phyloP scores from a whole-genome alignment of 1,140 invertebrate species.

The Conus betulinus region DNA sequence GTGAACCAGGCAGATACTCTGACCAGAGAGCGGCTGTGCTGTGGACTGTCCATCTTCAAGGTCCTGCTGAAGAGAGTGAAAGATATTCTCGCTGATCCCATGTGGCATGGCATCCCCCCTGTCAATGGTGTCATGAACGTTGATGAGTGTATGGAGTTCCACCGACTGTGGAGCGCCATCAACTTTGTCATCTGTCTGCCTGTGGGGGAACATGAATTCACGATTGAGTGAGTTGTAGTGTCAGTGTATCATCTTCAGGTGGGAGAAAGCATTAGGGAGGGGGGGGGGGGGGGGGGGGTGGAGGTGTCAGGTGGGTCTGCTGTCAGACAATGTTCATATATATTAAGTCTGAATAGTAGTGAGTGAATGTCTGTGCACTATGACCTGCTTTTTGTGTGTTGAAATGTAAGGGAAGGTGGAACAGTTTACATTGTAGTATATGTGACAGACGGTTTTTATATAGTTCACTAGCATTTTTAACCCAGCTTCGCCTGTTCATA shows the following conservation, averaged over 20 bases:
- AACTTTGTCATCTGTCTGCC: conserved; percentile 99
- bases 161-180: conserved; percentile 98
- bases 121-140: conserved; percentile 96
- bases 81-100: conserved; percentile 87
- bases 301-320: too few species aligned
- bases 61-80: conserved; percentile 92
- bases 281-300: too few species aligned
- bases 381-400: too few species aligned
- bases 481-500: too few species aligned
- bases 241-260: not conserved
- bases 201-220: conserved; percentile 97
- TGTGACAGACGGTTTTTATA: too few species aligned
- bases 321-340: too few species aligned
- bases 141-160: conserved; percentile 98
- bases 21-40: conserved; percentile 97
- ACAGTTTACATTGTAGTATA: too few species aligned
- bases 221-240: conserved; percentile 88
- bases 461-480: too few species aligned
- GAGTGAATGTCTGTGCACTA: too few species aligned
- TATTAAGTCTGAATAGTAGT: too few species aligned
- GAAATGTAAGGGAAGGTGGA: too few species aligned
- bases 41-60: conserved; percentile 98
- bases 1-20: conserved; percentile 93
- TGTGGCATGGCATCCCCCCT: conserved; percentile 87
- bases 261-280: too few species aligned